These are phyloP conservation scores for Drosophila parabipectinata DNA, from an alignment of 1,140 invertebrate genomes.

Conservation along the genomic window DNA sequence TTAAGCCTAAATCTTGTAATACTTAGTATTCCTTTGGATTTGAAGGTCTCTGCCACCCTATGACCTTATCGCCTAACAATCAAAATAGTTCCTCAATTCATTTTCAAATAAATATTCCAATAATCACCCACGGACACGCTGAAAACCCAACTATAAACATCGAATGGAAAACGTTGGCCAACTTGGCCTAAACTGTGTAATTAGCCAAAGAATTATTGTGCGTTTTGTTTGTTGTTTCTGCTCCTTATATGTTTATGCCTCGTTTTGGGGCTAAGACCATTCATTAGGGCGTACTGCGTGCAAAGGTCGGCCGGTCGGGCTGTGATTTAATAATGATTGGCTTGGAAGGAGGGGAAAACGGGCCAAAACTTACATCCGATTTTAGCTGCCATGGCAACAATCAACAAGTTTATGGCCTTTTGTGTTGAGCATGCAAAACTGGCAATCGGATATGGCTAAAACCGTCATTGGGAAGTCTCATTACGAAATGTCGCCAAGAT, in stretches of 20 bases:
- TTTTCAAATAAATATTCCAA: constrained; percentile 38
- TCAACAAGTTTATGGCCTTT: constrained; percentile 51
- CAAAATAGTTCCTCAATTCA: constrained; percentile 35
- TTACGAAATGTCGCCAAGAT: constrained; percentile 62
- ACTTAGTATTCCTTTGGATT: background rate
- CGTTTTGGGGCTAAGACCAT: constrained; percentile 15
- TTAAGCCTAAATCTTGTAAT: no score
- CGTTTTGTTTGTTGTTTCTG: constrained; percentile 15
- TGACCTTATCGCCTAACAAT: constrained; percentile 38
- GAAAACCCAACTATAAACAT: constrained; percentile 34
- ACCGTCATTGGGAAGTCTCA: constrained; percentile 29
- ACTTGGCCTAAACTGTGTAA: constrained; percentile 42
- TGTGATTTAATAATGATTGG: background rate
- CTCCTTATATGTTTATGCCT: constrained; percentile 26
- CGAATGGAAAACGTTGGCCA: constrained; percentile 35
- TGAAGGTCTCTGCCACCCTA: constrained; percentile 17
- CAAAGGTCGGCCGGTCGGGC: constrained; percentile 24
- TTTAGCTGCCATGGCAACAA: constrained; percentile 37
- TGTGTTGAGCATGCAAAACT: constrained; percentile 41
- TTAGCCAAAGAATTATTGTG: constrained; percentile 45
- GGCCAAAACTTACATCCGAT: constrained; percentile 1
- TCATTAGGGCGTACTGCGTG: constrained; percentile 44
- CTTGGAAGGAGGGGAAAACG: background rate
- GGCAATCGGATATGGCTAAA: constrained; percentile 34
- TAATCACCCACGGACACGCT: constrained; percentile 15